Percentiles rank a stretch among this genome's conserved stretches.
phyloP scores from a whole-genome alignment of 2,888 invertebrate genomes.

The Lumbricus terrestris region DNA sequence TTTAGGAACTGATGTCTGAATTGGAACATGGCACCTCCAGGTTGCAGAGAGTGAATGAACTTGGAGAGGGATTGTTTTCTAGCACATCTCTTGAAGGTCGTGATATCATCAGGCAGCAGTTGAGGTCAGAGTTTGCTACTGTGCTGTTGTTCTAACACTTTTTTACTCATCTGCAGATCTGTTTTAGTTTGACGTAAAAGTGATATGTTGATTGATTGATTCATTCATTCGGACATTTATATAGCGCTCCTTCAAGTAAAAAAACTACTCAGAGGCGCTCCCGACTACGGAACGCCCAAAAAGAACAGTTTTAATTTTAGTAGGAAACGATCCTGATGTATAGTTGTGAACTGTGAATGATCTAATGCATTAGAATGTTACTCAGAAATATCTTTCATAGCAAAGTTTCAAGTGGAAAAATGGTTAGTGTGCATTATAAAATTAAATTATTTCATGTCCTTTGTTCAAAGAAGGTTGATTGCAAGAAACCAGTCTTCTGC shows the following conservation, averaged over 20 bases:
- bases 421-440: neutral
- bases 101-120: constrained; percentile 76
- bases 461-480: neutral
- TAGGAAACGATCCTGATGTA: too few relatives aligned
- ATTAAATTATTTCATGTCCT: neutral
- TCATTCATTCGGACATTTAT: too few relatives aligned
- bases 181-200: neutral
- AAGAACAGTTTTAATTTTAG: too few relatives aligned
- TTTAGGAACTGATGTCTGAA: constrained; percentile 20
- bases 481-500: neutral
- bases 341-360: neutral
- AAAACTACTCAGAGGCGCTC: too few relatives aligned
- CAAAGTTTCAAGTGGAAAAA: neutral
- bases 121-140: constrained; percentile 30
- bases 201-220: too few relatives aligned
- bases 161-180: neutral
- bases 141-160: neutral
- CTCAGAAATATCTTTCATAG: neutral
- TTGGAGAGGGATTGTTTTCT: constrained; percentile 83
- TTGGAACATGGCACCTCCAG: neutral
- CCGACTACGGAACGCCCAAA: too few relatives aligned
- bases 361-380: neutral
- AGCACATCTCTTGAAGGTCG: constrained; percentile 88
- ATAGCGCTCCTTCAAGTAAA: too few relatives aligned
- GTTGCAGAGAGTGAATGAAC: constrained; percentile 72